Percentiles rank a stretch among this genome's conserved stretches.
Evolutionary conservation across 1,140 invertebrate genomes (phyloP).

Genomic region (Copidosoma floridanum): DNA sequence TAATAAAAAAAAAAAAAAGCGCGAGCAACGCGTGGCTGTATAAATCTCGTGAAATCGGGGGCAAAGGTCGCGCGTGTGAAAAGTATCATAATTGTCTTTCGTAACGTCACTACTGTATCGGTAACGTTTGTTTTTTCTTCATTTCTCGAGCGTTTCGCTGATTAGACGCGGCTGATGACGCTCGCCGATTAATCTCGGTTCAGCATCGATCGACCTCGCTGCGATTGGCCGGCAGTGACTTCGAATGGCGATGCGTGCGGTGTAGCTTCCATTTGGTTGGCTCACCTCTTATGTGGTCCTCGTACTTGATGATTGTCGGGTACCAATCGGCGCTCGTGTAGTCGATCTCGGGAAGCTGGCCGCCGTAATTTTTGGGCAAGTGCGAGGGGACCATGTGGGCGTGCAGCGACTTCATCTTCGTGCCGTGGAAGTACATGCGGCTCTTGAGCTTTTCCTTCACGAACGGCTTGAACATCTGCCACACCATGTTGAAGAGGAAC

Average conservation of each 20-base stretch:
- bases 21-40: no score
- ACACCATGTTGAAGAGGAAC: conserved; percentile 84
- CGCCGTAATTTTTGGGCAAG: conserved; percentile 74
- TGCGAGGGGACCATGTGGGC: conserved; percentile 65
- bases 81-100: no score
- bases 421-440: conserved; percentile 76
- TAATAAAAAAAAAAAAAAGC: no score
- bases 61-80: no score
- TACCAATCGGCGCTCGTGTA: conserved; percentile 75
- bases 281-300: conserved; percentile 61
- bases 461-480: conserved; percentile 85
- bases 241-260: not conserved
- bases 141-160: no score
- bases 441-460: conserved; percentile 79
- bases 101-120: no score
- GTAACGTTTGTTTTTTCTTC: no score
- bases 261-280: not conserved
- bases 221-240: not conserved
- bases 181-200: no score
- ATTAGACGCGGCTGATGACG: no score
- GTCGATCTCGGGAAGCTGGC: conserved; percentile 70
- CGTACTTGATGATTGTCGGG: conserved; percentile 61
- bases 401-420: conserved; percentile 72
- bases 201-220: not conserved
- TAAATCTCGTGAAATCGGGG: no score